These are phyloP conservation scores for Engraulis encrasicolus DNA, from an alignment of 2,113 vertebrate species.

Conservation along the genomic window DNA sequence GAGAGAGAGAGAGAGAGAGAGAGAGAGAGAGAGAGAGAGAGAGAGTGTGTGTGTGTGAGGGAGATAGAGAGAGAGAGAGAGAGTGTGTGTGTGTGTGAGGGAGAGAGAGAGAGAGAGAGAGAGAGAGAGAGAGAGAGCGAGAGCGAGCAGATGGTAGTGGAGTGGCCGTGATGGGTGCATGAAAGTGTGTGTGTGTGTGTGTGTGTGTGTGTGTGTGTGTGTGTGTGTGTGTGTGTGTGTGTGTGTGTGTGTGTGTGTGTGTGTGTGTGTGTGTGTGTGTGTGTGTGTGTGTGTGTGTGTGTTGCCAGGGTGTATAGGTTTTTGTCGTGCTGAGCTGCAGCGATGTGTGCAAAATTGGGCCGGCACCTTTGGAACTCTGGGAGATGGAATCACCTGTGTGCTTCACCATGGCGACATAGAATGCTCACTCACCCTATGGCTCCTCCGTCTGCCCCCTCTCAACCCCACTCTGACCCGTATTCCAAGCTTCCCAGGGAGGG, in stretches of 20 bases:
- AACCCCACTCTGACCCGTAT: constrained; percentile 51
- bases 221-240: neutral
- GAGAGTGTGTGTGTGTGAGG: neutral
- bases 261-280: constrained; percentile 11
- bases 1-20: neutral
- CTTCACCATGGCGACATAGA: neutral
- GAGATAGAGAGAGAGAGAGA: neutral
- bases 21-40: constrained; percentile 1
- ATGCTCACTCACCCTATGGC: constrained; percentile 16
- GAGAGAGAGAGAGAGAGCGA: constrained; percentile 24
- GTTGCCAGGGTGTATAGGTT: too few relatives aligned
- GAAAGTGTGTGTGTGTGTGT: constrained; percentile 7
- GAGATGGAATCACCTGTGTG: neutral
- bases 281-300: neutral
- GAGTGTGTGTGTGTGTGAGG: neutral
- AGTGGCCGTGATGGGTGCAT: neutral
- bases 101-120: neutral
- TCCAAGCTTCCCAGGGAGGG: too few relatives aligned
- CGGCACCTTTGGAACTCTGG: constrained; percentile 29
- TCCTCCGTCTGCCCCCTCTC: constrained; percentile 41
- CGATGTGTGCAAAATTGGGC: neutral
- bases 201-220: constrained; percentile 12
- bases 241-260: constrained; percentile 8
- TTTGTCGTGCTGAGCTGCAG: neutral
- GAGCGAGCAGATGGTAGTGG: constrained; percentile 21